Conservation (phyloP, 64 coral and sea anemone genomes). For the Dendrophyllia cribrosa region DNA sequence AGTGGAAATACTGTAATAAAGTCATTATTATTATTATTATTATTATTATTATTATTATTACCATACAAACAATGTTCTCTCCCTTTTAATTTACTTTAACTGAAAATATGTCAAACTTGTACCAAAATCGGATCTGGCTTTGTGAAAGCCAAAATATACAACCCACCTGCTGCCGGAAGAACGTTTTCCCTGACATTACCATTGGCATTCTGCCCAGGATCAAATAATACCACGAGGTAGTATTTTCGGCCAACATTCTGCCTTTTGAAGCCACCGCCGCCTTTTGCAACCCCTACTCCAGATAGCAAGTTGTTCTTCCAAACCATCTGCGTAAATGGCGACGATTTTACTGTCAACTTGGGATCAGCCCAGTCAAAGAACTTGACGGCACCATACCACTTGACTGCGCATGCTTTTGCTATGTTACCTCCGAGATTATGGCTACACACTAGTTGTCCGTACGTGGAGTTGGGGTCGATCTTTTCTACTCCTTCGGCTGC, state of each 20-base stretch:
- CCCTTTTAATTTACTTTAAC: too few species aligned
- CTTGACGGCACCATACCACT: constrained; percentile 40
- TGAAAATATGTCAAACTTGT: too few species aligned
- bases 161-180: constrained; percentile 44
- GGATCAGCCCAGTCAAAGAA: constrained; percentile 67
- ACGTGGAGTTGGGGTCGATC: constrained; percentile 14
- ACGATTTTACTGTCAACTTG: constrained; percentile 37
- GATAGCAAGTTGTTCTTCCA: constrained; percentile 28
- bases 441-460: constrained; percentile 38
- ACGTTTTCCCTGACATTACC: constrained; percentile 39
- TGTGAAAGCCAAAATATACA: too few species aligned
- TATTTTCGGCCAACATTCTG: neutral
- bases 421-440: neutral
- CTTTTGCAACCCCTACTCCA: constrained; percentile 51
- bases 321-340: constrained; percentile 44
- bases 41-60: too few species aligned
- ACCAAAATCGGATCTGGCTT: too few species aligned
- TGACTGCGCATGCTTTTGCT: constrained; percentile 50
- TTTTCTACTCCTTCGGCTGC: constrained; percentile 14
- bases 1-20: too few species aligned
- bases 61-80: too few species aligned
- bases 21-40: too few species aligned
- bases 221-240: constrained; percentile 32
- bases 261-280: neutral
- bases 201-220: constrained; percentile 32